Evolutionary conservation across 1,140 invertebrate genomes (phyloP), one percentile per base, ranked within the genome.

Genomic region (Leptinotarsa texana): DNA sequence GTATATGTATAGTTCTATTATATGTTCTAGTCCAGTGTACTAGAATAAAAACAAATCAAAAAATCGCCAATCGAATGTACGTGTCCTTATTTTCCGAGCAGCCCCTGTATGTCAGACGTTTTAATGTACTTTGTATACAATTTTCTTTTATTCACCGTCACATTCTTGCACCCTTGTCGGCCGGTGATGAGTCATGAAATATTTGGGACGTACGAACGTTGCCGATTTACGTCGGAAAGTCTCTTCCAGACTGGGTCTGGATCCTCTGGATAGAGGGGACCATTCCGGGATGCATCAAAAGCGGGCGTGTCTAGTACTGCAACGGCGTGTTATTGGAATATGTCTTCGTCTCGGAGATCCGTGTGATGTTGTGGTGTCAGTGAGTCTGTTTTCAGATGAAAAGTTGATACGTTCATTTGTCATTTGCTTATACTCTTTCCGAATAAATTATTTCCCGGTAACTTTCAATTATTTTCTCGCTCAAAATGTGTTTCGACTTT

Each of bases 261-360:
- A 73, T 62, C 63, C 72, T 77, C 69, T 73, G 69, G 76, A 63
- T 73, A 63, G 74, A 74, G 75, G 73, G 74, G 74, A 74, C 69
- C 48, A 79, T 61, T 80, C 75, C 75, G 78, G 76, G 77, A 74
- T 81, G 80, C 80, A 81, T 70, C 69, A 49, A 78, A 78, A 74
- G 80, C 80, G 80, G 80, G 80, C 80, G 80, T 81, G 80, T 81
- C 80, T 80, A 73, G 62, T 73, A 67, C 77, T 72, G 78, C 78
- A 78, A 71, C 75, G 76, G 73, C 74, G 76, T 74, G 47, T 47
- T 65, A 69, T 72, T 13, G 68, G 49, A 57, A 67, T 33, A 62
- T 73, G 48, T 42, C 33, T 62, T 22, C 17, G 15, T 42, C 22
- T 24, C 18, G 3, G 63, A 66, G 13, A 62, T 65, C 22, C 15